Percentiles rank a stretch among this genome's conserved stretches.
These are phyloP conservation scores for Cataglyphis hispanica DNA, from an alignment of 1,140 invertebrate species.

Conservation along the genomic window DNA sequence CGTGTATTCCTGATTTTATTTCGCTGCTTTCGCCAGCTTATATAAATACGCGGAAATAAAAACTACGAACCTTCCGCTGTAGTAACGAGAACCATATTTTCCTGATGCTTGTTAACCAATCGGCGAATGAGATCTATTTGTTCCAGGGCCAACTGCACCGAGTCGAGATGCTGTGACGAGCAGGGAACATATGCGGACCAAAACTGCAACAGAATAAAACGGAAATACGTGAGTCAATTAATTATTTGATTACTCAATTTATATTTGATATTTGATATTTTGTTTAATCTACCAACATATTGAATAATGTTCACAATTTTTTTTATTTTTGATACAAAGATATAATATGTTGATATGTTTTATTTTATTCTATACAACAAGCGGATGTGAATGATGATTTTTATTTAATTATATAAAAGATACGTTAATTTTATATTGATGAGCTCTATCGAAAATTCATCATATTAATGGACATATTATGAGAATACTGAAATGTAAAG, in stretches of 20 bases:
- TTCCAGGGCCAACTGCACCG: conserved; percentile 94
- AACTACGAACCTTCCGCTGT: conserved; percentile 88
- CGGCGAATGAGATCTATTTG: conserved; percentile 96
- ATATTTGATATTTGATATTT: not conserved
- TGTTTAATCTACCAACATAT: not conserved
- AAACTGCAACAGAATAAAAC: conserved; percentile 85
- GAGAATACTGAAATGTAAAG: conserved; percentile 14
- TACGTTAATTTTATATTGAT: conserved; percentile 25
- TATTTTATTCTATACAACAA: conserved; percentile 5
- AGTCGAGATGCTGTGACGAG: conserved; percentile 93
- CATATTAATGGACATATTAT: conserved; percentile 44
- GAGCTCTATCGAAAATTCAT: conserved; percentile 30
- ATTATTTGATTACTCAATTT: conserved; percentile 5
- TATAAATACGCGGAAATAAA: conserved; percentile 9
- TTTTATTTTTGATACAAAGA: conserved; percentile 11
- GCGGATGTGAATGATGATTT: not conserved
- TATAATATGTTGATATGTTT: not conserved
- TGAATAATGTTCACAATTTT: not conserved
- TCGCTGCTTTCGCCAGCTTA: not conserved
- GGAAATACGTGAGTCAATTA: not conserved
- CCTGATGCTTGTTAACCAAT: conserved; percentile 92
- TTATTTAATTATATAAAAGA: conserved; percentile 40
- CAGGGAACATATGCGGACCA: conserved; percentile 96
- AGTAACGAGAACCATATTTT: conserved; percentile 90
- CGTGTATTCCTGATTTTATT: conserved; percentile 1